These are phyloP conservation scores for Ferrisia virgata DNA, from an alignment of 2,888 invertebrate species.

Conservation along the genomic window DNA sequence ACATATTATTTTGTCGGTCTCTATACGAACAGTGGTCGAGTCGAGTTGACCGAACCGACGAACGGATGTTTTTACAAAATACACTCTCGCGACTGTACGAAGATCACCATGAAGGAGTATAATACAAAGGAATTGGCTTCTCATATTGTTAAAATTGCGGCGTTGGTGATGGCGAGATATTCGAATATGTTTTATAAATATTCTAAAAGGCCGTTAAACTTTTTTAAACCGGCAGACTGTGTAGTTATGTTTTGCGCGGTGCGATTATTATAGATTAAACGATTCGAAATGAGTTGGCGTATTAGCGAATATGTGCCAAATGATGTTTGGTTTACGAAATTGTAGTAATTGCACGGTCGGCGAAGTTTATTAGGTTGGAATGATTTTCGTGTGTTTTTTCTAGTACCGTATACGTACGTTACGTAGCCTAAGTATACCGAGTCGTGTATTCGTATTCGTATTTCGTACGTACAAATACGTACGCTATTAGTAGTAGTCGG, in stretches of 20 bases:
- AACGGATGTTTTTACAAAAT: not conserved
- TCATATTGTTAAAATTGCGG: not conserved
- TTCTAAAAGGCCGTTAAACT: conserved; percentile 36
- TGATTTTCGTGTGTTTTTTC: not conserved
- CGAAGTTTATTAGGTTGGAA: conserved; percentile 3
- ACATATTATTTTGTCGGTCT: no score
- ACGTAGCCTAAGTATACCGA: no score
- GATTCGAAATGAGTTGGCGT: conserved; percentile 33
- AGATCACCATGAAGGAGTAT: no score
- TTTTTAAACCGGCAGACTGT: not conserved
- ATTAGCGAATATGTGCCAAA: conserved; percentile 32
- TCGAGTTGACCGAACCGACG: not conserved
- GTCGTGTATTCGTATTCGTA: no score
- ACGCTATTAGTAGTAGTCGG: no score
- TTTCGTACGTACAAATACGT: no score
- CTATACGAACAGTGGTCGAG: no score
- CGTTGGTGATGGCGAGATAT: not conserved
- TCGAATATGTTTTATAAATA: not conserved
- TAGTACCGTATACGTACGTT: not conserved
- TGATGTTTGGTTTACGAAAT: conserved; percentile 36
- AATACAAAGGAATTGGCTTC: not conserved
- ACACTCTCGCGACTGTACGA: no score
- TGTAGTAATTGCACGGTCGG: conserved; percentile 22
- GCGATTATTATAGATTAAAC: conserved; percentile 37
- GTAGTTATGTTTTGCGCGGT: conserved; percentile 9